phyloP scores from a whole-genome alignment of 2,113 vertebrate species.

The Zapornia atra region DNA sequence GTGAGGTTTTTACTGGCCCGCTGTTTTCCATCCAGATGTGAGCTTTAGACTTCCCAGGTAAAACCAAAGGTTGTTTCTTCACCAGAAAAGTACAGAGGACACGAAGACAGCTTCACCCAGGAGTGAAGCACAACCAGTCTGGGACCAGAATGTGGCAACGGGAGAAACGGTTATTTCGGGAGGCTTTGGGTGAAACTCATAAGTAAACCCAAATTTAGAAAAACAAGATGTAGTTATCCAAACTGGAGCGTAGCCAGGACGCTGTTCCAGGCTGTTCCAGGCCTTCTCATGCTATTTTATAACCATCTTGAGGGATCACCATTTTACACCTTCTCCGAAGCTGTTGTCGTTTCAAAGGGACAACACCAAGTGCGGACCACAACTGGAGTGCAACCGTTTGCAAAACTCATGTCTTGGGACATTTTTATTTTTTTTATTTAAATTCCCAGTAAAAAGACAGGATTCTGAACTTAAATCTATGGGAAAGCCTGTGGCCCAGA shows the following conservation, averaged over 20 bases:
- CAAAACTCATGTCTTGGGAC: neutral
- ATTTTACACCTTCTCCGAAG: neutral
- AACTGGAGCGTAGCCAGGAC: neutral
- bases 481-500: neutral
- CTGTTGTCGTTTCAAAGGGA: neutral
- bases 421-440: neutral
- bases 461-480: neutral
- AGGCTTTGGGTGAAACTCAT: neutral
- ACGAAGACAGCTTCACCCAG: neutral
- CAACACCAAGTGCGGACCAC: neutral
- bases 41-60: neutral
- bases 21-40: neutral
- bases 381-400: neutral
- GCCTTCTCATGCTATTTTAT: neutral
- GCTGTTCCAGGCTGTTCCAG: neutral
- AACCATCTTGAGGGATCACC: neutral
- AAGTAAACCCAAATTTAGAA: conserved; percentile 2
- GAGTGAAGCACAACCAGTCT: neutral
- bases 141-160: neutral
- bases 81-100: neutral
- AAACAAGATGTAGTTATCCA: neutral
- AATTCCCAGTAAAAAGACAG: neutral
- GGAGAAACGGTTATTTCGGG: neutral
- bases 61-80: neutral
- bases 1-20: neutral